These are phyloP conservation scores for Isaurus tuberculatus DNA, from an alignment of 92 coral and sea anemone species.

Conservation along the genomic window DNA sequence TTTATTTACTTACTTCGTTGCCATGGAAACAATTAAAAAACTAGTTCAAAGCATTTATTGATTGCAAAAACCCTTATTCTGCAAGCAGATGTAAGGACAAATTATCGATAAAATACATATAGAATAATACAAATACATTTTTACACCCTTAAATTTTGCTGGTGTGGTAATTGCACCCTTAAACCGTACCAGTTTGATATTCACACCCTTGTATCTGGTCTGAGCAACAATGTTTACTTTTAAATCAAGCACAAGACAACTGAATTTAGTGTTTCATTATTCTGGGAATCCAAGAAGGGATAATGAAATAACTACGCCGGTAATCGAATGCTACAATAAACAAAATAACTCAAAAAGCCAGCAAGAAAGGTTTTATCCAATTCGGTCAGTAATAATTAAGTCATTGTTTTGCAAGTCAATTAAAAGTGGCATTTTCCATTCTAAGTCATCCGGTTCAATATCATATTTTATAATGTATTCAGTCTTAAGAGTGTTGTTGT, in stretches of 20 bases:
- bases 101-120: constrained; percentile 9
- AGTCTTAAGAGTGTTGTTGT: constrained; percentile 28
- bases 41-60: background rate
- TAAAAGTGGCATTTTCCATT: constrained; percentile 58
- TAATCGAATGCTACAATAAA: background rate
- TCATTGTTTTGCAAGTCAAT: constrained; percentile 51
- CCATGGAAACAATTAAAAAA: constrained; percentile 17
- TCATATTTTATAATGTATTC: constrained; percentile 52
- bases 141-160: constrained; percentile 19
- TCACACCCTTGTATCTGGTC: background rate
- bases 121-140: background rate
- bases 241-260: constrained; percentile 13
- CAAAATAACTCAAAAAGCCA: background rate
- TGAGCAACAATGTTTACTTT: background rate
- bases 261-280: constrained; percentile 7
- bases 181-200: background rate
- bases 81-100: constrained; percentile 5
- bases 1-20: background rate
- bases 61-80: background rate
- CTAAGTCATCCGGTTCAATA: constrained; percentile 47
- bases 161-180: constrained; percentile 16
- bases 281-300: constrained; percentile 7
- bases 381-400: constrained; percentile 35
- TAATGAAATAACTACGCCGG: constrained; percentile 2
- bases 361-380: constrained; percentile 16